Evolutionary conservation across 1,140 invertebrate species (phyloP).

Genomic region (Calosoma granatense): DNA sequence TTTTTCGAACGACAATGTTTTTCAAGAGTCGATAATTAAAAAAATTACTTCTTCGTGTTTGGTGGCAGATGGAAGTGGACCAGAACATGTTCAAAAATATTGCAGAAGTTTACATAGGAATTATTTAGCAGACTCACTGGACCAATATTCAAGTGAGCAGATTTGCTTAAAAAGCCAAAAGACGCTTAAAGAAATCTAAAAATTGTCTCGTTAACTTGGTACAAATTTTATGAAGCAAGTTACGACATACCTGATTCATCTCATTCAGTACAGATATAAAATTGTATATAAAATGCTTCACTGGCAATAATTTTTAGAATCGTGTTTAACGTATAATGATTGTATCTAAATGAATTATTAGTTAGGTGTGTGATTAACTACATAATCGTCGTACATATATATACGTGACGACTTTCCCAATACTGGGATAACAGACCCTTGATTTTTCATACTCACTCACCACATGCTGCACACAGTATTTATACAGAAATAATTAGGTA

Average conservation of each 20-base stretch:
- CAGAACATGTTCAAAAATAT: neutral
- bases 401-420: no score
- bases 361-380: no score
- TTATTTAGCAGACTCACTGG: neutral
- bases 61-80: conserved; percentile 5
- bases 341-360: no score
- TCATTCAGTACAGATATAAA: no score
- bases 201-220: conserved; percentile 22
- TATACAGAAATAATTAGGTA: no score
- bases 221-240: conserved; percentile 14
- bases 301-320: no score
- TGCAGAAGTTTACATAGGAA: neutral
- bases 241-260: conserved; percentile 14
- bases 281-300: no score
- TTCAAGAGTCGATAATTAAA: neutral
- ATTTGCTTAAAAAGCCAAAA: conserved; percentile 8
- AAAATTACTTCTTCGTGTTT: conserved; percentile 14
- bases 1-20: neutral
- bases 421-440: no score
- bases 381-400: no score
- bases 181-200: conserved; percentile 19
- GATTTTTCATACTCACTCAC: no score
- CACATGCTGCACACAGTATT: no score
- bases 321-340: no score
- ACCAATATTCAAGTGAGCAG: conserved; percentile 7